Evolutionary conservation across 2,888 invertebrate species (phyloP).

Genomic region (Drosophila testacea): DNA sequence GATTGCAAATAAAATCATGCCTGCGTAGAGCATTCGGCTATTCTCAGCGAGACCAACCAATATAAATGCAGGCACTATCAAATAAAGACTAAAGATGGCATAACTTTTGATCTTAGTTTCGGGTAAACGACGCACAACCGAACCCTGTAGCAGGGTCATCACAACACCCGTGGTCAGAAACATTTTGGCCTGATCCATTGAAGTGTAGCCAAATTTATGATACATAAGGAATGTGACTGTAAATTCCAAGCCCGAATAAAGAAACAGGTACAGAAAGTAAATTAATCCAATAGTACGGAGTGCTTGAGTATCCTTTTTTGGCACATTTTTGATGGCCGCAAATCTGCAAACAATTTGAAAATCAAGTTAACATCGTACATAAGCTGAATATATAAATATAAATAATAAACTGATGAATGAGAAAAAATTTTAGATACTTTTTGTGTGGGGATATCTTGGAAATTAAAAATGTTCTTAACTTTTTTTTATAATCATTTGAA

Average conservation of each 20-base stretch:
- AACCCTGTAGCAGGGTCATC: conserved; percentile 96
- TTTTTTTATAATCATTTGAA: no score
- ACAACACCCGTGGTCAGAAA: conserved; percentile 95
- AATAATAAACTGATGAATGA: no score
- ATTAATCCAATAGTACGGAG: conserved; percentile 90
- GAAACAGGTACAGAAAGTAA: conserved; percentile 96
- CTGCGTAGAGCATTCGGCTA: conserved; percentile 89
- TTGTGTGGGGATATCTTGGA: no score
- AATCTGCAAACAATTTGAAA: conserved; percentile 85
- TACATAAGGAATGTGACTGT: conserved; percentile 98
- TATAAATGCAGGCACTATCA: conserved; percentile 95
- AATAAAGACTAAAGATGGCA: conserved; percentile 91
- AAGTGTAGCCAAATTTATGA: conserved; percentile 94
- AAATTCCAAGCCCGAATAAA: conserved; percentile 98
- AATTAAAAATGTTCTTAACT: no score
- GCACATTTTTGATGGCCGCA: conserved; percentile 89
- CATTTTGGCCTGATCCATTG: conserved; percentile 99
- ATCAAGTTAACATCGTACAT: no score
- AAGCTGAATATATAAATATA: no score
- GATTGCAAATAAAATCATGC: conserved; percentile 94
- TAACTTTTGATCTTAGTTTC: conserved; percentile 90
- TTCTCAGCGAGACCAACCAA: conserved; percentile 91
- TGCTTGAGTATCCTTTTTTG: conserved; percentile 87
- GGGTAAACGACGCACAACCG: conserved; percentile 93
- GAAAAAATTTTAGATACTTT: no score